Evolutionary conservation across 2,888 invertebrate genomes (phyloP), one percentile per base, ranked within the genome.

Genomic region (Oxystoma pomonae): DNA sequence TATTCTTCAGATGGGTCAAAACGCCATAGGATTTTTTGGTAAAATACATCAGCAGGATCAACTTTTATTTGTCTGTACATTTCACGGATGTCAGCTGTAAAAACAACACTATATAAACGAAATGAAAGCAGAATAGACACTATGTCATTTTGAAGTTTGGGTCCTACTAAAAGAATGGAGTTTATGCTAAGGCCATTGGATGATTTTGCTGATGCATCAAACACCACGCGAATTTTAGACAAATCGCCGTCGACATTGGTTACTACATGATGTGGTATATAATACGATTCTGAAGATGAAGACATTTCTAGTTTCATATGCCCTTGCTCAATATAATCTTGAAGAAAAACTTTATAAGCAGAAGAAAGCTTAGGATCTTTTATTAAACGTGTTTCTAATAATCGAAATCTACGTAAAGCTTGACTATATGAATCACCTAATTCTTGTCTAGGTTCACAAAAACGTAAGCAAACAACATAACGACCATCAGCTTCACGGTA

Each of bases 21-120:
- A 9, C 60, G 60, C 63, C 63, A 63, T 16, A 63, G 19, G 5
- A 63, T 63, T 20, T 35, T 61, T 20, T 62, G 60, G n/a, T 22
- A 63, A 20, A 56, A 35, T 3, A 18, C 20, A 18, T 63, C 56
- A 9, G 16, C 55, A 5, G n/a, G 21, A 21, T 53, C n/a, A 12
- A 62, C 17, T 0, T 18, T 5, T 9, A 62, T 63, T 35, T 63
- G 60, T n/a, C 55, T 16, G 35, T 55, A 63, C 63, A 63, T 63
- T 50, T 62, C 16, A 18, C 16, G 17, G 3, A 63, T 20, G 60
- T 63, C 63, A 16, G 55, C 56, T 5, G 56, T 59, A 56, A 59
- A 21, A 59, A 57, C 60, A 18, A 58, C 18, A 19, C n/a, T 16
- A 20, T 58, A 21, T 7, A 16, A 16, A 12, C 60, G 16, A 56